Evolutionary conservation across 2,113 vertebrate genomes (phyloP).

Genomic region (Chaetura pelagica): DNA sequence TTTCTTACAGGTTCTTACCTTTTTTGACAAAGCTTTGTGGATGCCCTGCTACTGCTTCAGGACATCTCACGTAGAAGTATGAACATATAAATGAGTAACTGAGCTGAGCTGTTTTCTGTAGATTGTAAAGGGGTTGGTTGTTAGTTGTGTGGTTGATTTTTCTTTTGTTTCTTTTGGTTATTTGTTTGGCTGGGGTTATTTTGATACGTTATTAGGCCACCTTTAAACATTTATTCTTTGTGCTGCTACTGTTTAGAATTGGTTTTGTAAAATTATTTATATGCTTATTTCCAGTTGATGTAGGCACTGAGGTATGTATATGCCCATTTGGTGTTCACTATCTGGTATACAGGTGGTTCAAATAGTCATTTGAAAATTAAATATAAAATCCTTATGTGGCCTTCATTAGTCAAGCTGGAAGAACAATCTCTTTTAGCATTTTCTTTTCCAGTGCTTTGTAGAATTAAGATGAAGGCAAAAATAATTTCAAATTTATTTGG

Average conservation of each 20-base stretch:
- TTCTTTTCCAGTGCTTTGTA: neutral
- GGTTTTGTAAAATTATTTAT: neutral
- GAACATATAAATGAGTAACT: neutral
- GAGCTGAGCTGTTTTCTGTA: neutral
- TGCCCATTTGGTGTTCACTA: neutral
- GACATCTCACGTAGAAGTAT: neutral
- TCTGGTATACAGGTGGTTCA: neutral
- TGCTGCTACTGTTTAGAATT: neutral
- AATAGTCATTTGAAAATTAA: neutral
- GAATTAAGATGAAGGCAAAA: neutral
- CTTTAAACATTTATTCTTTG: neutral
- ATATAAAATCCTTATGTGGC: neutral
- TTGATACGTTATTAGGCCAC: neutral
- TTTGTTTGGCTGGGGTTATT: neutral
- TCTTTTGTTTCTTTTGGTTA: neutral
- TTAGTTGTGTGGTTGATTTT: neutral
- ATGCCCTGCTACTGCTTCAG: rapidly evolving
- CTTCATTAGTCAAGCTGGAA: neutral
- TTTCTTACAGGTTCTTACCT: rapidly evolving
- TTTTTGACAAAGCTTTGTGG: neutral
- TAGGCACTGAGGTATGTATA: neutral
- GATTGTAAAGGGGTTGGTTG: rapidly evolving
- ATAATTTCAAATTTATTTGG: neutral
- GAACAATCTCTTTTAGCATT: neutral
- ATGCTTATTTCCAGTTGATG: neutral